Conservation (phyloP, 2,888 invertebrate species). For the Idaea dimidiata region DNA sequence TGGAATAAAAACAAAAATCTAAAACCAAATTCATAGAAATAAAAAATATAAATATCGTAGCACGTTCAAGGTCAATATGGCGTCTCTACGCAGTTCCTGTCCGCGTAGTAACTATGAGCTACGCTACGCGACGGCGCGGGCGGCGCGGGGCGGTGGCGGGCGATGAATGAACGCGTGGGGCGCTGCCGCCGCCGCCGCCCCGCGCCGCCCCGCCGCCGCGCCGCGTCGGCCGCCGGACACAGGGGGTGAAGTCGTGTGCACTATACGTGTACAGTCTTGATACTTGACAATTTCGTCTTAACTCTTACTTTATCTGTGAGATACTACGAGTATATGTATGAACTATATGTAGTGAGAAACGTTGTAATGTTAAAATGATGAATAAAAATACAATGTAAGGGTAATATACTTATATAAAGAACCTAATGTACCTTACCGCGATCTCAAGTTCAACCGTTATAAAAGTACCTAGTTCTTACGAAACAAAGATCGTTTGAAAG, state of each 20-base stretch:
- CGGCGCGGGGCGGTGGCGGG: background rate
- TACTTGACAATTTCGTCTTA: background rate
- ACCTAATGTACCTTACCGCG: too few relatives aligned
- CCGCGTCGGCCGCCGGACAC: background rate
- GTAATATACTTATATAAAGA: too few relatives aligned
- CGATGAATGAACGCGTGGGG: constrained; percentile 29
- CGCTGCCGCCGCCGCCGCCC: constrained; percentile 7
- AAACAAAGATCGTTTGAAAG: too few relatives aligned
- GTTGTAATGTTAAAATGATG: too few relatives aligned
- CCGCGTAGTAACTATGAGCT: background rate
- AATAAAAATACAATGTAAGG: too few relatives aligned
- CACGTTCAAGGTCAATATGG: background rate
- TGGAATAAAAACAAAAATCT: too few relatives aligned
- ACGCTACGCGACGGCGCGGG: background rate
- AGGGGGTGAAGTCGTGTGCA: background rate
- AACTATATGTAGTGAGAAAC: too few relatives aligned
- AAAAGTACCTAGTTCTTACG: too few relatives aligned
- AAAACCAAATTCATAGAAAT: too few relatives aligned
- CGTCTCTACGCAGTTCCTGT: background rate
- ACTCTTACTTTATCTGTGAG: too few relatives aligned
- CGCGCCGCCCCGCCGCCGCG: background rate
- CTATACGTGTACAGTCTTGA: background rate
- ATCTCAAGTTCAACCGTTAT: too few relatives aligned
- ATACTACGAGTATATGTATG: too few relatives aligned
- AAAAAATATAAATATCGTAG: background rate